Base-by-base conservation (phyloP, 2,797 vertebrate genomes). In the Cyclopterus lumpus region DNA sequence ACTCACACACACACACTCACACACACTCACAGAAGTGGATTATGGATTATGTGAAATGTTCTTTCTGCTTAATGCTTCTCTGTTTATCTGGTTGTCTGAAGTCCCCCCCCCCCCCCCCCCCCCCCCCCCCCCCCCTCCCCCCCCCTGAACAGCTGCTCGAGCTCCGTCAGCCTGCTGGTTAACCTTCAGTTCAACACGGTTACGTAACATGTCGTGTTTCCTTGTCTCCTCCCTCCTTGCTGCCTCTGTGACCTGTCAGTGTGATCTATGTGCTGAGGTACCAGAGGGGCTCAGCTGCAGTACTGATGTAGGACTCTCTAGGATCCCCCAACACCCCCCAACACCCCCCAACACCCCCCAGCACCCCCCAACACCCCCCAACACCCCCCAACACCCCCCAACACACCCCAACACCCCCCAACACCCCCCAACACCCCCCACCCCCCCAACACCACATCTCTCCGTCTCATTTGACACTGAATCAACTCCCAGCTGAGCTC, bases 401-500 rank as follows among this genome's bases (percentile, higher is more conserved):
- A n/a, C n/a, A 49, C 28, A 24, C 71, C 28, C n/a, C 49, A n/a
- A n/a, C n/a, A 34, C 30, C 30, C 5, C 30, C 30, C 30, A n/a
- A n/a, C n/a, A n/a, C 30, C 30, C 30, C 30, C 30, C 30, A n/a
- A n/a, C n/a, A n/a, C 34, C 44, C 14, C 30, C 30, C 5, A 30
- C 30, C 51, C 36, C 26, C 71, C 28, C n/a, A n/a, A n/a, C n/a
- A n/a, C n/a, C 28, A 26, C 53, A 67, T 75, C 79, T 66, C 81
- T 81, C 82, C 61, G 68, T 91, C 91, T 93, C 88, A 93, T 94
- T 93, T 93, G 91, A 93, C 91, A 92, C 88, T 89, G 85, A 82
- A 92, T 94, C 94, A 93, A 85, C 91, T 93, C 89, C 90, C 90
- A 93, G 90, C 92, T 93, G 92, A 93, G 92, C 84, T 88, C 85